Percentiles rank a stretch among this genome's conserved stretches.
These are phyloP conservation scores for Taeniopygia guttata DNA, from an alignment of 2,797 vertebrate species.

Conservation along the genomic window DNA sequence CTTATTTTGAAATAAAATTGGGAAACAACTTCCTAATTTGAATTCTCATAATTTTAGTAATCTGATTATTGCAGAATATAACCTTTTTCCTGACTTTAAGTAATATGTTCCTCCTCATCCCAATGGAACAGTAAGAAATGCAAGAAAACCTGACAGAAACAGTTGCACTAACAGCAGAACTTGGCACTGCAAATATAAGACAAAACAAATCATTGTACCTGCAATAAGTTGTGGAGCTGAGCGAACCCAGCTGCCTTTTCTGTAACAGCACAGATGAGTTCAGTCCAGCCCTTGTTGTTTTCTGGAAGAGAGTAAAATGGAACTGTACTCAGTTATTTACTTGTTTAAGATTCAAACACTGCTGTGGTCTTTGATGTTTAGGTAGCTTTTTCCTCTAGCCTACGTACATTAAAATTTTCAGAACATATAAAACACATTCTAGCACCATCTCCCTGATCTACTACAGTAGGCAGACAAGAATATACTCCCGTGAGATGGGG, in stretches of 20 bases:
- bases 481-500: background rate
- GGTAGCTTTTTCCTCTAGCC: background rate
- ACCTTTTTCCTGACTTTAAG: background rate
- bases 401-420: background rate
- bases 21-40: background rate
- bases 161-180: background rate
- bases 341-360: background rate
- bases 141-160: background rate
- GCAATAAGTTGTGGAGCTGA: constrained; percentile 83
- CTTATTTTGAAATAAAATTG: background rate
- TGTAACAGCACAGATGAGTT: constrained; percentile 85
- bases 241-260: constrained; percentile 85
- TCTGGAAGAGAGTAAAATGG: constrained; percentile 71
- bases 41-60: background rate
- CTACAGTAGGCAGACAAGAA: background rate
- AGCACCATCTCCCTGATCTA: background rate
- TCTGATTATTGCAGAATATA: background rate
- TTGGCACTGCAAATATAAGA: background rate
- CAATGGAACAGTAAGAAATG: background rate
- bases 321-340: background rate
- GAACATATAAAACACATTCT: background rate
- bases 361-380: background rate
- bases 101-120: background rate
- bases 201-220: constrained; percentile 76
- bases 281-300: constrained; percentile 81